phyloP scores from a whole-genome alignment of 1,140 invertebrate species.

The Procambarus clarkii region DNA sequence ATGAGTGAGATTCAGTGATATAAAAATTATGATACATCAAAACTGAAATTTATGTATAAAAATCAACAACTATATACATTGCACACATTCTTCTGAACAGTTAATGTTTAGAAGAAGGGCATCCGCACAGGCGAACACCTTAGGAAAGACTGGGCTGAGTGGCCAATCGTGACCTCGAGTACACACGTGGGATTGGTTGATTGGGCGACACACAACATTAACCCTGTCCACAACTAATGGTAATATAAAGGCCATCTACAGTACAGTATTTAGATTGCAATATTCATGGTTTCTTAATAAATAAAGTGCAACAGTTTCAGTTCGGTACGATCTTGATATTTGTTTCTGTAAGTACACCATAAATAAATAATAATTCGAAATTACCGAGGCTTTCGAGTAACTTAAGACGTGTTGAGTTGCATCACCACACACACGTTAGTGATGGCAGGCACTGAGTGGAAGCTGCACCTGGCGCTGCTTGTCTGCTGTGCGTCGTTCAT shows the following conservation, averaged over 20 bases:
- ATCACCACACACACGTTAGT: no score
- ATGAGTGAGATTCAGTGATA: background rate
- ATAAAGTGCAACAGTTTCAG: background rate
- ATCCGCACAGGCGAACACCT: constrained; percentile 17
- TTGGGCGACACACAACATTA: background rate
- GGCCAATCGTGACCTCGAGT: background rate
- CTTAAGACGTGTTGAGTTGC: background rate
- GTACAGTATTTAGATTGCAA: background rate
- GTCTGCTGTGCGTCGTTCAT: no score
- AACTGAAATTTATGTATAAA: constrained; percentile 62
- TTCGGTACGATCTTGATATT: background rate
- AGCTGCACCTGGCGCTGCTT: no score
- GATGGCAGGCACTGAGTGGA: no score
- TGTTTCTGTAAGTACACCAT: background rate
- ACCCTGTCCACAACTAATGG: background rate
- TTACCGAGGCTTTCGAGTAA: background rate
- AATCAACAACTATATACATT: constrained; percentile 65
- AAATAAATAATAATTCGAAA: background rate
- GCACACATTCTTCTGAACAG: constrained; percentile 34
- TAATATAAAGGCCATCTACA: background rate
- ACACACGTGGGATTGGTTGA: background rate
- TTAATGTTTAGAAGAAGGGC: background rate
- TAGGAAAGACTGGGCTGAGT: constrained; percentile 41
- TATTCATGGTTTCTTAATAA: background rate
- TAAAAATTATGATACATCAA: constrained; percentile 53